A percentile compares a stretch with the other conserved stretches of the same genome.
These are phyloP conservation scores for Aphyosemion australe DNA, from an alignment of 2,113 vertebrate species.

Conservation along the genomic window DNA sequence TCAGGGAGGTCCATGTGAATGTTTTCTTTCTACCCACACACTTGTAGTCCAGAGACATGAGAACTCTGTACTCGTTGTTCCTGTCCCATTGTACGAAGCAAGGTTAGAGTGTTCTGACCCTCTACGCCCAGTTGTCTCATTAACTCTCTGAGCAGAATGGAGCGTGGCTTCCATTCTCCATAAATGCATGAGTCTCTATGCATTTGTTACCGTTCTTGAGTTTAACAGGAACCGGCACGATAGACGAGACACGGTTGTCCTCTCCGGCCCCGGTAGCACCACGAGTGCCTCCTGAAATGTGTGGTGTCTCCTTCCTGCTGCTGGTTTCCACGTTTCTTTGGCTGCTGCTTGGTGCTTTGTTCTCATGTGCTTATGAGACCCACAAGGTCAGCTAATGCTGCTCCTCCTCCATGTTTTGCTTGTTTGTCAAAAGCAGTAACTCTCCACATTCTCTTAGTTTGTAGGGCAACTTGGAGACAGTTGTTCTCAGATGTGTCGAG, in stretches of 20 bases:
- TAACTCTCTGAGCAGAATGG: background rate
- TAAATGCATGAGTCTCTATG: background rate
- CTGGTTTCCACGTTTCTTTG: background rate
- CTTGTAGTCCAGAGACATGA: too few relatives aligned
- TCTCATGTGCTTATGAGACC: background rate
- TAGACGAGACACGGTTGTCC: background rate
- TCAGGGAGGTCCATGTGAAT: background rate
- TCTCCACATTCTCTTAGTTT: background rate
- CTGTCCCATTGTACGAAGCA: background rate
- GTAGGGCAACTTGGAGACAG: too few relatives aligned
- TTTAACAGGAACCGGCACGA: background rate
- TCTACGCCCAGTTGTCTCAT: background rate
- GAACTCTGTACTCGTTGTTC: too few relatives aligned
- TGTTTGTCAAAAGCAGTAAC: background rate
- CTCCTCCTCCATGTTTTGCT: background rate
- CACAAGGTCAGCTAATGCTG: background rate
- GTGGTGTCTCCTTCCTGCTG: background rate
- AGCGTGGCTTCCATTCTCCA: background rate
- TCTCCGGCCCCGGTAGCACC: background rate
- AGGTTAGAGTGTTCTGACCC: background rate
- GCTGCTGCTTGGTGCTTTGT: background rate
- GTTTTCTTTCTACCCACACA: background rate
- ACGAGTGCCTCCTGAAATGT: background rate
- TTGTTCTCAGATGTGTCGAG: background rate
- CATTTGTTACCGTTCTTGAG: background rate